phyloP scores from a whole-genome alignment of 2,113 vertebrate species.

The Hippocampus guttulatus region DNA sequence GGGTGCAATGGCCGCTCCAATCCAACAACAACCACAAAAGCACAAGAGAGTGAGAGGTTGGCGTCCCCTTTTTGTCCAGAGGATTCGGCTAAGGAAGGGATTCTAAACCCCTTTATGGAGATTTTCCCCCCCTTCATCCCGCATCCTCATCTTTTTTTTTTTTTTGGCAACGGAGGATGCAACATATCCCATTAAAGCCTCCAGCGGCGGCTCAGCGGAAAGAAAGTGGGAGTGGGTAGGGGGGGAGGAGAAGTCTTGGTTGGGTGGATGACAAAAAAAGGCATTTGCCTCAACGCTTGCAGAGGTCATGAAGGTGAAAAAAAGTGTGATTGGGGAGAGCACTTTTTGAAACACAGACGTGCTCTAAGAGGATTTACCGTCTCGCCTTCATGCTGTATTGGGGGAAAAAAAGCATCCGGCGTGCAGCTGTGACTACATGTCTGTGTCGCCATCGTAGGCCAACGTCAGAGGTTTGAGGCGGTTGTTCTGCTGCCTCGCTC shows the following conservation, averaged over 20 bases:
- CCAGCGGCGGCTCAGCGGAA: constrained; percentile 55
- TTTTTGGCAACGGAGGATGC: constrained; percentile 66
- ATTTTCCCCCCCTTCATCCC: constrained; percentile 45
- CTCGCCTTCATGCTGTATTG: constrained; percentile 36
- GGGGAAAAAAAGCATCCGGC: constrained; percentile 18
- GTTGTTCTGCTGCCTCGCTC: constrained; percentile 95
- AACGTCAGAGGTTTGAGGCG: constrained; percentile 95
- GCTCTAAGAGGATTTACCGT: constrained; percentile 45
- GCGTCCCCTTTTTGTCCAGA: constrained; percentile 51
- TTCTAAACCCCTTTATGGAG: constrained; percentile 70
- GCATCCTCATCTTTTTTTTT: constrained; percentile 29
- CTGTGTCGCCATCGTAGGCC: constrained; percentile 95
- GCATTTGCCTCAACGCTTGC: constrained; percentile 43
- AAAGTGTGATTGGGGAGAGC: constrained; percentile 5
- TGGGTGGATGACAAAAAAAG: constrained; percentile 41
- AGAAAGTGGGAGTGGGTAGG: constrained; percentile 35
- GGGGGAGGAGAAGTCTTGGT: constrained; percentile 33
- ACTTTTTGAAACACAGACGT: constrained; percentile 35
- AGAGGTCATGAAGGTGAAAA: constrained; percentile 54
- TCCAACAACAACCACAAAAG: constrained; percentile 11
- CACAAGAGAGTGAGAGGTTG: constrained; percentile 63
- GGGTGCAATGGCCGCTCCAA: constrained; percentile 62
- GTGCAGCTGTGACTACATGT: constrained; percentile 78
- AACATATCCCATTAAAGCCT: constrained; percentile 59
- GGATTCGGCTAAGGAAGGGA: constrained; percentile 63